Base-by-base conservation (phyloP, 2,888 invertebrate species). In the Drosophila nigritarsus region DNA sequence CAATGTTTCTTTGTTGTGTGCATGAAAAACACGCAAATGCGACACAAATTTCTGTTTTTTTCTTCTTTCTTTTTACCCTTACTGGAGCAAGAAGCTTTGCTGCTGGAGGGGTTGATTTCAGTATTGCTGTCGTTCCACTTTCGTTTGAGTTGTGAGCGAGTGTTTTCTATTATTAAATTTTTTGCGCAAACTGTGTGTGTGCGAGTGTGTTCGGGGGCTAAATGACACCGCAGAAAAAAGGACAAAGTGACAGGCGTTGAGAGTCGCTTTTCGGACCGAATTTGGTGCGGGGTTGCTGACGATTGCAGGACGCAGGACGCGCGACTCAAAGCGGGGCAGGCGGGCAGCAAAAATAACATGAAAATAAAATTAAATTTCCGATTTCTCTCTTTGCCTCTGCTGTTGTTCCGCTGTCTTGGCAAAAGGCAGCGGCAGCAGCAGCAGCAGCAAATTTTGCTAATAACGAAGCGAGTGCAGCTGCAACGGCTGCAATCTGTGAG, bases 341-440 rank as follows among this genome's bases (percentile, higher is more conserved):
- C 20, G 13, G 20, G 45, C 45, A 45, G 24, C 53, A 72, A 70
- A 61, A 68, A 83, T 80, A 83, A 91, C 89, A 91, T 89, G 90
- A 62, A 91, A 89, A 91, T 83, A 84, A 89, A 91, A 89, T 89
- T 89, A 91, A 89, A 89, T 89, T 82, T 89, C 78, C 90, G 82
- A 79, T 89, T 81, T 50, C 27, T 65, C 65, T 69, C 73, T 62
- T 65, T 42, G 45, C 45, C 58, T 58, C 59, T 49, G 54, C 29
- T 40, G 24, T 65, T 42, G n/a, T 40, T n/a, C 40, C 7, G 59
- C 71, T 66, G 62, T 65, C 60, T 64, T 85, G 75, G 54, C 56
- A 66, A 69, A 65, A 68, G 56, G 64, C 45, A 50, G 20, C 65
- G 56, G 53, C 40, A 40, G 11, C n/a, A 40, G 38, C 38, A 38